Evolutionary conservation across 1,140 invertebrate species (phyloP), one percentile per base, ranked within the genome.

Genomic region (Dryas iulia): DNA sequence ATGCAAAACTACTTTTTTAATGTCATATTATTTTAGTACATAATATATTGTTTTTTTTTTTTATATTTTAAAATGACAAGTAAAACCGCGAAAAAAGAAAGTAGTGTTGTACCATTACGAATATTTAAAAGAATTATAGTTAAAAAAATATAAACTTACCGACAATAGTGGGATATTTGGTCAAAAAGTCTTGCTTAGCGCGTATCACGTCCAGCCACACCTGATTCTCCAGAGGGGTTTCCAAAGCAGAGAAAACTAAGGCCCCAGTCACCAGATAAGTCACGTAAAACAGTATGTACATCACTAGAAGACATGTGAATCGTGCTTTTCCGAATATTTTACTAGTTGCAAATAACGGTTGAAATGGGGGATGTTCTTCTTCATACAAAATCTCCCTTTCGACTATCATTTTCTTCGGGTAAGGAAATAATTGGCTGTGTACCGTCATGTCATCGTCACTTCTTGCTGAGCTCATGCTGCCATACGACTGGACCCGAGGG

Each of bases 261-360:
- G 95, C 96, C 1, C 96, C 96, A 56, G 95, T 92, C 11, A 95
- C 87, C 65, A 97, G 91, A 85, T 96, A 97, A 5, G 94, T 92
- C 18, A 95, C 87, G 73, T 96, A 97, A 77, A 96, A 94, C 0
- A 96, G 78, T 7, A 94, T 76, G 68, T 94, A 95, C 24, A 93
- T 75, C 11, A 89, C 57, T 33, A 94, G 79, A 3, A 94, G 82
- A 24, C 88, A 89, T 0, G 93, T 88, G 71, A 89, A 92, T 66
- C 92, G 80, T 1, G 90, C 79, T 31, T 93, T 81, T 1, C 93
- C 92, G 53, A 92, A 90, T 3, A 92, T 68, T 25, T 74, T 82
- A 2, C 74, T 74, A 1, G 86, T 90, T 0, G 80, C 86, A 21
- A 90, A 79, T 10, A 87, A 61, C 0, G 86, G 86, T 26, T 86